These are phyloP conservation scores for Rallus limicola DNA, from an alignment of 2,113 vertebrate species.

Conservation along the genomic window DNA sequence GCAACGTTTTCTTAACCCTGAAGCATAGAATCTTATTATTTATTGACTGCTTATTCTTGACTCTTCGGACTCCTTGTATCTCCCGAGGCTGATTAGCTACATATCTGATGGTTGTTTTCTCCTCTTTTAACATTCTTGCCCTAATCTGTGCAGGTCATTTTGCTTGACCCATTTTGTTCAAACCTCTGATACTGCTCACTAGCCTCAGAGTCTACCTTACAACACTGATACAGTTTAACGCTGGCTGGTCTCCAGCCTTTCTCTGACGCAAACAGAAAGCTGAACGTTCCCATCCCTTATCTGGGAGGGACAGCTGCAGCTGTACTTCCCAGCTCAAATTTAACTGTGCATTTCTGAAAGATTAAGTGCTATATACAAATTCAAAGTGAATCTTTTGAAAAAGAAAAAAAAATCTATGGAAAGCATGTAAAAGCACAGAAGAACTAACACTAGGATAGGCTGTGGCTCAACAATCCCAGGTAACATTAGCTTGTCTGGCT, in stretches of 20 bases:
- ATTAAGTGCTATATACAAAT: neutral
- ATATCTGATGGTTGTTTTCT: constrained; percentile 10
- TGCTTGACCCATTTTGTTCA: neutral
- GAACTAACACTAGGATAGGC: neutral
- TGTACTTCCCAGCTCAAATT: constrained; percentile 13
- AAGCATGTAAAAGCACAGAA: neutral
- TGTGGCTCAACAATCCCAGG: neutral
- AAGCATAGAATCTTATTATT: constrained; percentile 1
- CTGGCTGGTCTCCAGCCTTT: constrained; percentile 5
- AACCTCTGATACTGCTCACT: neutral
- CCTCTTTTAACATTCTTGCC: neutral
- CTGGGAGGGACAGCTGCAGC: constrained; percentile 34
- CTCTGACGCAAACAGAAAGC: neutral
- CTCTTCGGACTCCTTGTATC: neutral
- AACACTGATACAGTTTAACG: neutral
- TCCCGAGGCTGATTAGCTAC: neutral
- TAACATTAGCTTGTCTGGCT: neutral
- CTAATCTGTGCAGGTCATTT: neutral
- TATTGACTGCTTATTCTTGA: constrained; percentile 23
- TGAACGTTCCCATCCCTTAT: constrained; percentile 29
- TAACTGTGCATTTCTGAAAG: neutral
- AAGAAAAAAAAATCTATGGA: neutral
- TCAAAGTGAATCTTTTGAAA: constrained; percentile 12
- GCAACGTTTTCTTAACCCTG: neutral
- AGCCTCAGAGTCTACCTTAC: neutral